These are phyloP conservation scores for Etia nguti DNA, from an alignment of 2,113 vertebrate genomes.

Conservation along the genomic window DNA sequence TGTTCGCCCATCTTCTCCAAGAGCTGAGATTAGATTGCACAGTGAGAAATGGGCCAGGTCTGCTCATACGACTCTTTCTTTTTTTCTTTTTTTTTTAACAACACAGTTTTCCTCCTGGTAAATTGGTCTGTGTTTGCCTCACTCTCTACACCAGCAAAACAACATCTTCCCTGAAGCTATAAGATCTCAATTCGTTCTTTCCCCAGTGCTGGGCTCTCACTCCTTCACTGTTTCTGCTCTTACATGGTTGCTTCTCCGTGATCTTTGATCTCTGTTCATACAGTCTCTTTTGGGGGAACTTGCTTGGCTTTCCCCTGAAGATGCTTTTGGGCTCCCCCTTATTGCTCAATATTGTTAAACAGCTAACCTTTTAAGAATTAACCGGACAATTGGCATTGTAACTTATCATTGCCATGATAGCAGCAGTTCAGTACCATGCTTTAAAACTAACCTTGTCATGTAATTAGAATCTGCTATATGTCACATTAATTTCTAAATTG, in stretches of 20 bases:
- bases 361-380: not conserved
- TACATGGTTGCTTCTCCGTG: slow-evolving; percentile 22
- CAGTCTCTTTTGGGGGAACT: not conserved
- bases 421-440: not conserved
- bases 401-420: not conserved
- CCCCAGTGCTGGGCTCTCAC: slow-evolving; percentile 24
- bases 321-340: not conserved
- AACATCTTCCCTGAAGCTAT: slow-evolving; percentile 53
- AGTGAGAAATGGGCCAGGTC: slow-evolving; percentile 63
- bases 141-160: slow-evolving; percentile 60
- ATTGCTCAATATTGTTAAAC: not conserved
- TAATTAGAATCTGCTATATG: not conserved
- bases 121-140: slow-evolving; percentile 71
- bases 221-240: slow-evolving; percentile 25
- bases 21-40: slow-evolving; percentile 65
- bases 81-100: slow-evolving; percentile 7
- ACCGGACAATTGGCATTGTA: not conserved
- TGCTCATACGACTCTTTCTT: slow-evolving; percentile 33
- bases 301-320: slow-evolving; percentile 2
- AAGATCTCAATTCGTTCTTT: slow-evolving; percentile 56
- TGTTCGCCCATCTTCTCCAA: slow-evolving; percentile 49
- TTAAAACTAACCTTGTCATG: not conserved
- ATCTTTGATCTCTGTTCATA: slow-evolving; percentile 30
- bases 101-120: slow-evolving; percentile 63
- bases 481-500: not conserved